phyloP scores from a whole-genome alignment of 2,797 vertebrate genomes.

The Chanos chanos region DNA sequence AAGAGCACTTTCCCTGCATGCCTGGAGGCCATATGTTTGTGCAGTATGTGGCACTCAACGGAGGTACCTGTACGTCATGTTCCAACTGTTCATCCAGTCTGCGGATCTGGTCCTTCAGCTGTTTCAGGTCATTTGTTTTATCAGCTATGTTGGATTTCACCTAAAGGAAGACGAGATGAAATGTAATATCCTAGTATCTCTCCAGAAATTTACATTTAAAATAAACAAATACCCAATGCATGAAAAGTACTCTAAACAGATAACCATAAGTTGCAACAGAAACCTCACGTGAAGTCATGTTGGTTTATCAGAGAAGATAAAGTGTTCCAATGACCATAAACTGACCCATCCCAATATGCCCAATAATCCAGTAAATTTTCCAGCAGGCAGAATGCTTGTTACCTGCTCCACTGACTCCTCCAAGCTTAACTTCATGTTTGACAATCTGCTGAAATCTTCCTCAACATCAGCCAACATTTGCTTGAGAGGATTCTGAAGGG shows the following conservation, averaged over 20 bases:
- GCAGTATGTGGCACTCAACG: no score
- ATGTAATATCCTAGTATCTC: neutral
- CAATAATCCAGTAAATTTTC: no score
- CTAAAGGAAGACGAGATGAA: slow-evolving; percentile 40
- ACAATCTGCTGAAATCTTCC: slow-evolving; percentile 78
- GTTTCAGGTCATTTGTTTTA: slow-evolving; percentile 71
- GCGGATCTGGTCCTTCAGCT: slow-evolving; percentile 70
- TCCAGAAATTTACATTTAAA: no score
- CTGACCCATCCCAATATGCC: neutral
- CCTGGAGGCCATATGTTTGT: no score
- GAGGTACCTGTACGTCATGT: slow-evolving; percentile 64
- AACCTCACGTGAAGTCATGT: neutral
- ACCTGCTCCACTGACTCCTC: slow-evolving; percentile 89
- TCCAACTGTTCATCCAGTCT: slow-evolving; percentile 69
- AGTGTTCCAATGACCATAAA: no score
- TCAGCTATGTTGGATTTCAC: slow-evolving; percentile 68
- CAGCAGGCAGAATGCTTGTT: no score
- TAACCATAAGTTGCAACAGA: neutral
- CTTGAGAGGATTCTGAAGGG: slow-evolving; percentile 76
- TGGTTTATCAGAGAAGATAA: neutral
- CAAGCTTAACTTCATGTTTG: slow-evolving; percentile 78
- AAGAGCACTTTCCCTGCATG: no score
- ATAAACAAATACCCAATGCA: no score
- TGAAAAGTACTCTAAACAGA: no score
- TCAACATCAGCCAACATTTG: slow-evolving; percentile 82